phyloP scores from a whole-genome alignment of 2,113 vertebrate genomes.

The Cichladusa arquata region DNA sequence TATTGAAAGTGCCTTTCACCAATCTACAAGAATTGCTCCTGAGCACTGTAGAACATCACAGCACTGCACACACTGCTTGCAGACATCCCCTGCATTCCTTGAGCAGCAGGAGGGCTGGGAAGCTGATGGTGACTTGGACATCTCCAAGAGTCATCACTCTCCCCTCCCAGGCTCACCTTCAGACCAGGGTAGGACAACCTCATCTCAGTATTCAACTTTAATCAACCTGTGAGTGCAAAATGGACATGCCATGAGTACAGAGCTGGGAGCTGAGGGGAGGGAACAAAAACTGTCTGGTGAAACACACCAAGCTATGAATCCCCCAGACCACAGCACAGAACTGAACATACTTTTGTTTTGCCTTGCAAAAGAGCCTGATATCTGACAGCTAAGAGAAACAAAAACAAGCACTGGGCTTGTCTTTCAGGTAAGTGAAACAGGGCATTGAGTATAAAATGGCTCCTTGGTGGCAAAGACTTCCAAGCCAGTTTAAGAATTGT shows the following conservation, averaged over 20 bases:
- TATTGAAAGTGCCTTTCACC: neutral
- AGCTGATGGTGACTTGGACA: neutral
- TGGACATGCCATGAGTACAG: neutral
- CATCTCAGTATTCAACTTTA: neutral
- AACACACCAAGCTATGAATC: neutral
- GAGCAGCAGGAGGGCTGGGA: neutral
- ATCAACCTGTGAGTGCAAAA: neutral
- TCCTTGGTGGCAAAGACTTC: neutral
- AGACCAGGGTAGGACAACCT: neutral
- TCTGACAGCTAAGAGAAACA: neutral
- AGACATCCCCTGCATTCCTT: accelerated
- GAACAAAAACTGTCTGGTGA: neutral
- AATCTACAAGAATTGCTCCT: neutral
- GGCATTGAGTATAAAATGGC: neutral
- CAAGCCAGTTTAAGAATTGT: neutral
- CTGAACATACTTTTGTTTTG: neutral
- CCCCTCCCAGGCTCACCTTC: neutral
- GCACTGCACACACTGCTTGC: neutral
- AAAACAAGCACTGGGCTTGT: neutral
- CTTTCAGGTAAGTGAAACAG: neutral
- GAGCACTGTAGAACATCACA: neutral
- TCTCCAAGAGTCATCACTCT: too few relatives aligned
- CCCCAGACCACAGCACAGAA: neutral
- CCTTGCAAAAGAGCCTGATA: neutral
- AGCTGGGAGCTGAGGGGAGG: neutral